These are phyloP conservation scores for Xestia xanthographa DNA, from an alignment of 2,888 invertebrate genomes.

Conservation along the genomic window DNA sequence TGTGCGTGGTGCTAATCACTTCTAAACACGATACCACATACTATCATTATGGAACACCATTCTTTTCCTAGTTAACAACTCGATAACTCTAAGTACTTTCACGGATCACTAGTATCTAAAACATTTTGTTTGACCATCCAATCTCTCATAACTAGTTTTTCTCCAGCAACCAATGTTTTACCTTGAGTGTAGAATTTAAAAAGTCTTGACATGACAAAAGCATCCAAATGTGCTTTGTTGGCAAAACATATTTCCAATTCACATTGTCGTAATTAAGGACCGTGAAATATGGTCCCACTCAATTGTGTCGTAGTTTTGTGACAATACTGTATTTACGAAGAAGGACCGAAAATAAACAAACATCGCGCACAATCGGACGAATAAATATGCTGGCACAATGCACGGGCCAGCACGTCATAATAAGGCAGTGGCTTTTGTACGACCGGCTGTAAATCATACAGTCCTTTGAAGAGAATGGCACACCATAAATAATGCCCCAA, in stretches of 20 bases:
- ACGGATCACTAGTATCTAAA: constrained; percentile 72
- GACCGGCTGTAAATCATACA: constrained; percentile 88
- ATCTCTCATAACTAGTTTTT: constrained; percentile 58
- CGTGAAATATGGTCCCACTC: constrained; percentile 86
- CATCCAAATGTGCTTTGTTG: constrained; percentile 70
- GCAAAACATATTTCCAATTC: constrained; percentile 77
- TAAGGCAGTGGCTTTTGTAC: constrained; percentile 89
- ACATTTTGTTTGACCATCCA: constrained; percentile 71
- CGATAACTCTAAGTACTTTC: constrained; percentile 82
- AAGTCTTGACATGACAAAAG: constrained; percentile 37
- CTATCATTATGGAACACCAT: constrained; percentile 86
- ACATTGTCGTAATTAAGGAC: constrained; percentile 81
- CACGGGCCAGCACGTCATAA: constrained; percentile 89
- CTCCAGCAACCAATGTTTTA: constrained; percentile 40
- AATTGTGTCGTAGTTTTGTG: constrained; percentile 83
- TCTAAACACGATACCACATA: constrained; percentile 85
- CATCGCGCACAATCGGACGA: constrained; percentile 85
- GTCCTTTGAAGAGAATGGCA: constrained; percentile 89
- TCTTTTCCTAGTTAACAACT: constrained; percentile 84
- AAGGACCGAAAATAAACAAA: constrained; percentile 90
- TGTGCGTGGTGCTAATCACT: constrained; percentile 81
- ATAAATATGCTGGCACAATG: constrained; percentile 89
- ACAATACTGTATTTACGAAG: constrained; percentile 88
- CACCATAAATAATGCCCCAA: constrained; percentile 88
- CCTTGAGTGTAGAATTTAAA: constrained; percentile 26